Evolutionary conservation across 2,113 vertebrate species (phyloP).

Genomic region (Dryoscopus gambensis): DNA sequence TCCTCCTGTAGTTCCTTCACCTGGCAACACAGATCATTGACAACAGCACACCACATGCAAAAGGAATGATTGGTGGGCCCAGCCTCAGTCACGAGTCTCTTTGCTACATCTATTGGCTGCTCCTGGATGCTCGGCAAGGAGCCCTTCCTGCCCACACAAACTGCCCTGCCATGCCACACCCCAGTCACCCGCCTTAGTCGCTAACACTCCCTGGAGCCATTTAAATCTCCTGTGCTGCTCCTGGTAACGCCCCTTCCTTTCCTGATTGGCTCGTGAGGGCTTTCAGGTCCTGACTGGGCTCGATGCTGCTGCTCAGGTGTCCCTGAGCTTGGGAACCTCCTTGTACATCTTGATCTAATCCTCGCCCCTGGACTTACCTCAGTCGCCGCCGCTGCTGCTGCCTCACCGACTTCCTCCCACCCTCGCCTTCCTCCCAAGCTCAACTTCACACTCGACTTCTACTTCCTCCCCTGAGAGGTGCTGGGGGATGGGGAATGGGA

Average conservation of each 20-base stretch:
- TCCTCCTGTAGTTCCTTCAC: background rate
- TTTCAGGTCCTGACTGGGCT: background rate
- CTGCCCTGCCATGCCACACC: background rate
- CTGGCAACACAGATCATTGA: background rate
- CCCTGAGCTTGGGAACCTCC: background rate
- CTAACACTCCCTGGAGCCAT: background rate
- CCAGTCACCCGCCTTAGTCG: background rate
- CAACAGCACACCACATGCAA: background rate
- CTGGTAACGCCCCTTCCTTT: background rate
- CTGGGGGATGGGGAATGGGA: background rate
- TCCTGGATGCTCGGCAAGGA: background rate
- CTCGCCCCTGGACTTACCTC: background rate
- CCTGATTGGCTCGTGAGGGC: background rate
- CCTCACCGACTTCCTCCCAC: background rate
- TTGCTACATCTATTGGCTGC: background rate
- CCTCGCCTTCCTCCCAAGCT: background rate
- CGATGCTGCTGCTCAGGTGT: background rate
- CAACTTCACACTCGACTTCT: background rate
- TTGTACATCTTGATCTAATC: background rate
- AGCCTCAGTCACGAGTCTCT: background rate
- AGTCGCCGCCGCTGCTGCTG: background rate
- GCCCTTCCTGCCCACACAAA: background rate
- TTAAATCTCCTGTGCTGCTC: background rate
- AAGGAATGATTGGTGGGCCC: background rate
- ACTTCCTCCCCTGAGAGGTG: background rate